Base-by-base conservation (phyloP, 2,797 vertebrate genomes). In the Acanthopagrus latus region DNA sequence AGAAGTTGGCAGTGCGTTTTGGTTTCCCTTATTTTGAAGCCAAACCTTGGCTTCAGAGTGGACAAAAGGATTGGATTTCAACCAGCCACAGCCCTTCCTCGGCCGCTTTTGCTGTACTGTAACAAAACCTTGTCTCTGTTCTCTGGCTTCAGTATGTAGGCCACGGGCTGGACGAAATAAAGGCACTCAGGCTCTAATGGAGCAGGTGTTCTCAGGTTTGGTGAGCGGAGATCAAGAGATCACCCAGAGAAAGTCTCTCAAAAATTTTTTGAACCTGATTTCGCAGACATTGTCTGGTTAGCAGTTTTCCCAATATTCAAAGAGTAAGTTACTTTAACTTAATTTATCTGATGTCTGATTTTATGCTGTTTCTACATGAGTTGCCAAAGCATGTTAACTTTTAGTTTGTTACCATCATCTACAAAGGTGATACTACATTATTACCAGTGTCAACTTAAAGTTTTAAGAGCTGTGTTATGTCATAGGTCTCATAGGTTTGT, bases 121-220 rank as follows among this genome's bases (percentile, higher is more conserved):
- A 94, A 93, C 82, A 68, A 78, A 91, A 91, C 67, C 85, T 59
- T 11, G 2, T 17, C 46, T 84, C 41, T 89, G 64, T 82, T 83
- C 56, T 82, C 63, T 65, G 43, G 76, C 69, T 81, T 18, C 46
- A 73, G 52, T 82, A 86, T 90, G 77, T 90, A 83, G 90, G 85
- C 65, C 78, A 87, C 44, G 64, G 65, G 64, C 57, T 23, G 55
- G 81, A 78, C 74, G 75, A 65, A 87, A 79, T 74, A 38, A 10
- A 56, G 56, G 62, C 66, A 41, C 54, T 60, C 21, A 27, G 16
- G 56, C 60, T 65, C 14, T 38, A 33, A 71, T 48, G 54, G 59
- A 50, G 48, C 56, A 74, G 70, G 48, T 80, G 29, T 21, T 85
- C 43, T 59, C 76, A 80, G 23, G 52, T 77, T 59, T 56, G n/a